phyloP scores from a whole-genome alignment of 1,140 invertebrate species.

The Heliconius himera region DNA sequence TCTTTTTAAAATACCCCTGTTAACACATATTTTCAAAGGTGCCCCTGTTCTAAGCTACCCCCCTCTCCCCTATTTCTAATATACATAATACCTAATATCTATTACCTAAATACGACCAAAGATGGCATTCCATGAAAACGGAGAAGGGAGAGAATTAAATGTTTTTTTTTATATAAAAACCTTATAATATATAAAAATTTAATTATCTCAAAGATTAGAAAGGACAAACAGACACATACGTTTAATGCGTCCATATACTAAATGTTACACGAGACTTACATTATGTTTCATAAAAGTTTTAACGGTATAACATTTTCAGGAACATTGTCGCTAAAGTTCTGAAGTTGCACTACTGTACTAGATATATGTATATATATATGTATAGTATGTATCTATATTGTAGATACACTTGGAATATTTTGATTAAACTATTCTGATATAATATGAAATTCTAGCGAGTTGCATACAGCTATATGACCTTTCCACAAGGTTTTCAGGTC shows the following conservation, averaged over 20 bases:
- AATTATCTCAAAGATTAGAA: not conserved
- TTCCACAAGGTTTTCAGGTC: slow-evolving; percentile 55
- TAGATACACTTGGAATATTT: slow-evolving; percentile 13
- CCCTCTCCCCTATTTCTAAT: too few relatives aligned
- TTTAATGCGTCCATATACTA: not conserved
- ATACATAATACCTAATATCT: not conserved
- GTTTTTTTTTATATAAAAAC: too few relatives aligned
- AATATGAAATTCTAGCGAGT: slow-evolving; percentile 22
- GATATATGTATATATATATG: too few relatives aligned
- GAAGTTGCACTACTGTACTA: not conserved
- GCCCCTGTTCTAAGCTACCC: too few relatives aligned
- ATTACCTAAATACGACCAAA: too few relatives aligned
- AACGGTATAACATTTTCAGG: not conserved
- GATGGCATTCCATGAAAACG: too few relatives aligned
- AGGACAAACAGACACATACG: not conserved
- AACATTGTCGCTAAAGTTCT: not conserved
- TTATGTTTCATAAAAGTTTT: slow-evolving; percentile 5
- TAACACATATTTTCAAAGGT: too few relatives aligned
- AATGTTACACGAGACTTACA: slow-evolving; percentile 3
- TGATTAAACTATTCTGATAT: slow-evolving; percentile 23
- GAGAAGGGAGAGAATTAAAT: too few relatives aligned
- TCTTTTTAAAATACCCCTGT: too few relatives aligned
- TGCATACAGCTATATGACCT: slow-evolving; percentile 48
- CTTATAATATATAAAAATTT: not conserved
- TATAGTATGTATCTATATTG: not conserved